A percentile compares a stretch with the other conserved stretches of the same genome.
Evolutionary conservation across 2,888 invertebrate species (phyloP).

Genomic region (Spodoptera littoralis): DNA sequence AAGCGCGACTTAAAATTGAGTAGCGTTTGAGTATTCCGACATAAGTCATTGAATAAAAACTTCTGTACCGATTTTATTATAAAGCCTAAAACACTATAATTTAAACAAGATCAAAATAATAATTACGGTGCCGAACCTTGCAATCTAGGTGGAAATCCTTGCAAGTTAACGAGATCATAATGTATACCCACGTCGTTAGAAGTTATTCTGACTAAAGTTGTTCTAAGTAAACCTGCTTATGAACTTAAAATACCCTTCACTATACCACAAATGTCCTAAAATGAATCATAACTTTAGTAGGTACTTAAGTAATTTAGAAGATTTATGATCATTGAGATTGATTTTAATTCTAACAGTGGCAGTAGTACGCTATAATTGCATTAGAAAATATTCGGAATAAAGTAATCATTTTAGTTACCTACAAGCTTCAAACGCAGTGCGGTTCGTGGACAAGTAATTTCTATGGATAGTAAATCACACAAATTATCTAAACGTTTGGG

Average conservation of each 20-base stretch:
- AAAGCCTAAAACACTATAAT: neutral
- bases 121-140: conserved; percentile 39
- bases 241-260: conserved; percentile 52
- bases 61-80: no score
- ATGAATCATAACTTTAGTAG: conserved; percentile 10
- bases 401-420: conserved; percentile 4
- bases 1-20: no score
- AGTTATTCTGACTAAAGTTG: conserved; percentile 33
- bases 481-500: conserved; percentile 2
- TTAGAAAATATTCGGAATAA: conserved; percentile 22
- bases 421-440: neutral
- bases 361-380: conserved; percentile 2
- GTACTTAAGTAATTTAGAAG: conserved; percentile 1
- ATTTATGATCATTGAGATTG: conserved; percentile 1
- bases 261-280: conserved; percentile 28
- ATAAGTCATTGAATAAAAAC: no score
- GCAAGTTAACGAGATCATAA: conserved; percentile 42
- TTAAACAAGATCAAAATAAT: conserved; percentile 14
- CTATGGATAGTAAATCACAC: conserved; percentile 8
- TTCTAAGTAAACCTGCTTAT: conserved; percentile 41
- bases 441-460: neutral
- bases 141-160: conserved; percentile 52
- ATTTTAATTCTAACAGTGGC: neutral
- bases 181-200: conserved; percentile 44
- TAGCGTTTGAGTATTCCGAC: no score